A percentile compares a stretch with the other conserved stretches of the same genome.
These are phyloP conservation scores for Tholera decimalis DNA, from an alignment of 2,888 invertebrate species.

Conservation along the genomic window DNA sequence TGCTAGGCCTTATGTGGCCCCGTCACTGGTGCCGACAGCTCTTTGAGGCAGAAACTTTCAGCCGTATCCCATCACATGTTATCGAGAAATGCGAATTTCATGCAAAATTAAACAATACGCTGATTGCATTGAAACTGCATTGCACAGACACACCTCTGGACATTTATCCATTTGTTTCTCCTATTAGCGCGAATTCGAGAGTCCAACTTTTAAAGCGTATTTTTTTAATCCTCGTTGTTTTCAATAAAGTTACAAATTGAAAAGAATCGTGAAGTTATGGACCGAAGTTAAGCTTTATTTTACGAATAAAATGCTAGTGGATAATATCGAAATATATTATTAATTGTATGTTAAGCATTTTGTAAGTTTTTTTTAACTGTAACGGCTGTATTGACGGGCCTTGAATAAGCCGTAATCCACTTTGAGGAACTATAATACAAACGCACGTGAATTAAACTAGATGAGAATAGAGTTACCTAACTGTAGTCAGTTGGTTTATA, in stretches of 20 bases:
- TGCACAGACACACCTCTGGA: neutral
- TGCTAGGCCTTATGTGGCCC: too few species aligned
- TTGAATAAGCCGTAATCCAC: too few species aligned
- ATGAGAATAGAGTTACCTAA: too few species aligned
- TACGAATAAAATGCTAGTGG: neutral
- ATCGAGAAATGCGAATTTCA: neutral
- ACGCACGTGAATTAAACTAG: too few species aligned
- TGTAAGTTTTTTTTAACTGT: too few species aligned
- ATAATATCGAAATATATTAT: neutral
- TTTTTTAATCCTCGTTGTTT: neutral
- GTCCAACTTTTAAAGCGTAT: constrained; percentile 1
- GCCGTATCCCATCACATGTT: neutral
- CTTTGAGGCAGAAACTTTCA: neutral
- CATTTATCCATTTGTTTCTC: neutral
- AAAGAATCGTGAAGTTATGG: neutral
- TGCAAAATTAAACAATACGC: constrained; percentile 9
- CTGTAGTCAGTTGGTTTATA: too few species aligned
- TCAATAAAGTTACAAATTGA: constrained; percentile 4
- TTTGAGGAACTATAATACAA: too few species aligned
- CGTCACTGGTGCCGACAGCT: too few species aligned
- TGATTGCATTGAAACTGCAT: constrained; percentile 5
- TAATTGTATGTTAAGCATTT: too few species aligned
- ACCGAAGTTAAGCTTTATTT: neutral
- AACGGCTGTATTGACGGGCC: too few species aligned
- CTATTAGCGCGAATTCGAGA: constrained; percentile 3